Conservation (phyloP, 2,113 vertebrate genomes). For the Oenanthe oenanthe region DNA sequence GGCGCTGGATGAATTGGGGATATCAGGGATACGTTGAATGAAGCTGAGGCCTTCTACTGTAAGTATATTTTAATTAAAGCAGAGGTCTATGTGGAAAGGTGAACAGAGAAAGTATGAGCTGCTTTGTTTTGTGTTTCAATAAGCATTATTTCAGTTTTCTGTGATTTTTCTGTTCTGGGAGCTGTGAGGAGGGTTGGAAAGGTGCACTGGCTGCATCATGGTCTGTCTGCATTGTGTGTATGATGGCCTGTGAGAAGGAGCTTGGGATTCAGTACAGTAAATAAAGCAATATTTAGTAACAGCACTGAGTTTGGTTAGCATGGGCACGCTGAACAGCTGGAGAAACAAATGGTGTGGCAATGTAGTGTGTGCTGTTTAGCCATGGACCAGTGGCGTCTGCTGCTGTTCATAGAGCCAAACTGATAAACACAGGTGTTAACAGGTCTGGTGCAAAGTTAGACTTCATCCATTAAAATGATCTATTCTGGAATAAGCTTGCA, state of each 20-base stretch:
- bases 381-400: not conserved
- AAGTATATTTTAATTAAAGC: not conserved
- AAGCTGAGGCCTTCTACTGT: not conserved
- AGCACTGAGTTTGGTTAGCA: not conserved
- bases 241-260: not conserved
- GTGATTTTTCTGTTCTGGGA: not conserved
- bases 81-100: not conserved
- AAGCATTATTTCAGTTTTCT: not conserved
- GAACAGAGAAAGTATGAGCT: not conserved
- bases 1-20: no score
- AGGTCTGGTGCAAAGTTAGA: not conserved
- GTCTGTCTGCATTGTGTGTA: not conserved
- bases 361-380: not conserved
- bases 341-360: not conserved
- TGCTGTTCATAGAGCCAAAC: not conserved
- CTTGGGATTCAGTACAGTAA: not conserved
- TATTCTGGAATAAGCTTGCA: not conserved
- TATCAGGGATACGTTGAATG: accelerated
- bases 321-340: not conserved
- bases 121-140: not conserved
- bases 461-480: not conserved
- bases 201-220: not conserved
- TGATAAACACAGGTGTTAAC: not conserved
- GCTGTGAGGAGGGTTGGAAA: not conserved
- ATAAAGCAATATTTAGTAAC: not conserved